Percentiles rank a stretch among this genome's conserved stretches.
Evolutionary conservation across 2,113 vertebrate species (phyloP).

Genomic region (Ictalurus furcatus): DNA sequence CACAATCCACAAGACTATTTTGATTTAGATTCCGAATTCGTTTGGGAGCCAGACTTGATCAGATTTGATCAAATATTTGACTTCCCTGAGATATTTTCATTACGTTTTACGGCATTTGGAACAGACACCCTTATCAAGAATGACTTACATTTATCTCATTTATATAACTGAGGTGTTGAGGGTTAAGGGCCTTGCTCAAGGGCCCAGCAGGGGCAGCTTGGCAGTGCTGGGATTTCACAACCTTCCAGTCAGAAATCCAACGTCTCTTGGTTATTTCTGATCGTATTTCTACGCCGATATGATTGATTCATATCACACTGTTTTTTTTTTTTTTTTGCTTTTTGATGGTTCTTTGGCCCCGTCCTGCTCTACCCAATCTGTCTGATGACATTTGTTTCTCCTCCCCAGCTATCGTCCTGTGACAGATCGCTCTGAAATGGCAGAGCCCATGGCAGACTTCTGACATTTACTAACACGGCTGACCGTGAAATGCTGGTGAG

Average conservation of each 20-base stretch:
- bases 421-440: constrained; percentile 41
- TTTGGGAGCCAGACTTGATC: not conserved
- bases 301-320: not conserved
- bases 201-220: no score
- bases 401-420: constrained; percentile 10
- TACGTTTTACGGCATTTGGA: no score
- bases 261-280: not conserved
- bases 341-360: constrained; percentile 28
- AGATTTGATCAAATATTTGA: not conserved
- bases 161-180: no score
- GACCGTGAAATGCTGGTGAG: constrained; percentile 50
- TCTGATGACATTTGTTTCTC: constrained; percentile 39
- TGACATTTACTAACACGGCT: constrained; percentile 52
- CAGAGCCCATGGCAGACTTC: constrained; percentile 46
- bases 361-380: constrained; percentile 39
- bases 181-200: no score
- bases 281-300: not conserved
- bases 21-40: not conserved
- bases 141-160: no score
- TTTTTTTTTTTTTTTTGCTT: not conserved
- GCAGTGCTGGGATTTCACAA: no score
- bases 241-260: no score
- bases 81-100: no score
- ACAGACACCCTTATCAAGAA: no score
- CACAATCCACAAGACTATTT: not conserved